phyloP scores from a whole-genome alignment of 2,797 vertebrate species.

The Austrolebias charrua region DNA sequence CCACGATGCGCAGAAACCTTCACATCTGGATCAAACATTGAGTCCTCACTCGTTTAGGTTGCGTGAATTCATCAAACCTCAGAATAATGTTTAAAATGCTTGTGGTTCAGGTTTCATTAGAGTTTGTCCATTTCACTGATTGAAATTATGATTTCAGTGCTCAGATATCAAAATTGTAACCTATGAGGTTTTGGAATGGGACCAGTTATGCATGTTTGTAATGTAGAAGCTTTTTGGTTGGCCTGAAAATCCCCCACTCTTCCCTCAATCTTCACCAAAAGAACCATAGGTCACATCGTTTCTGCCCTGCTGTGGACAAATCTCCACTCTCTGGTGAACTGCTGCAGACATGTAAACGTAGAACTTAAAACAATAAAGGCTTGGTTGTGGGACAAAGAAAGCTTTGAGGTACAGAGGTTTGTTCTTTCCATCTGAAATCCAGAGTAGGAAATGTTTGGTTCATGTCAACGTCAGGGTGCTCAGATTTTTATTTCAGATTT shows the following conservation, averaged over 20 bases:
- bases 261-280: conserved; percentile 49
- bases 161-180: conserved; percentile 38
- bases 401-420: conserved; percentile 53
- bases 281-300: conserved; percentile 45
- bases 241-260: conserved; percentile 50
- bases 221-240: conserved; percentile 26
- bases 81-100: conserved; percentile 62
- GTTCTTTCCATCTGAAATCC: conserved; percentile 32
- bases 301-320: conserved; percentile 59
- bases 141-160: conserved; percentile 28
- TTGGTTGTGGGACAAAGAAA: conserved; percentile 53
- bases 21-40: conserved; percentile 53
- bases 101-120: conserved; percentile 54
- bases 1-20: conserved; percentile 24
- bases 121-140: conserved; percentile 45
- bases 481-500: conserved; percentile 5
- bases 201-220: conserved; percentile 18
- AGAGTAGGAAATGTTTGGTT: conserved; percentile 36
- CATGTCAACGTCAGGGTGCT: conserved; percentile 17
- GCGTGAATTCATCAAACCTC: conserved; percentile 43
- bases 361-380: conserved; percentile 69
- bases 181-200: conserved; percentile 41
- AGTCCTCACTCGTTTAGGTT: conserved; percentile 42
- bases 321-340: conserved; percentile 30
- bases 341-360: conserved; percentile 62